These are phyloP conservation scores for Lucilia sericata DNA, from an alignment of 1,140 invertebrate species.

Conservation along the genomic window DNA sequence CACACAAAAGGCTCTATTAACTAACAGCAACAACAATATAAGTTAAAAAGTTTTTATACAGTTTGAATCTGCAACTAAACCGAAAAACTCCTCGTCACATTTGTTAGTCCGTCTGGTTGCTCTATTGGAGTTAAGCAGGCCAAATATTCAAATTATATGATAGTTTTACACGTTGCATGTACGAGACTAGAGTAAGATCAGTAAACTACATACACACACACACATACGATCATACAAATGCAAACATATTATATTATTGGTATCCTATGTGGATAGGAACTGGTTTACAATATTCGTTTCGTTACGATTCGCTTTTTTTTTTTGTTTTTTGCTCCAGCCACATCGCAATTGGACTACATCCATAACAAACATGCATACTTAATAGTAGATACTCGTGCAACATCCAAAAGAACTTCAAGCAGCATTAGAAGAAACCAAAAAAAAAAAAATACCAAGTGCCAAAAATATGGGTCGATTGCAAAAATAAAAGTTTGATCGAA, in stretches of 20 bases:
- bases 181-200: not conserved
- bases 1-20: constrained; percentile 8
- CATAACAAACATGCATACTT: too few species aligned
- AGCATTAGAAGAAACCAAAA: constrained; percentile 41
- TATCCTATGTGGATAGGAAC: constrained; percentile 18
- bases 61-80: not conserved
- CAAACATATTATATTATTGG: constrained; percentile 1
- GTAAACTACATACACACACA: not conserved
- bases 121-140: constrained; percentile 20
- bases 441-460: constrained; percentile 50
- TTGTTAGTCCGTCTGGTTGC: constrained; percentile 29
- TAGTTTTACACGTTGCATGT: constrained; percentile 33
- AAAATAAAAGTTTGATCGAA: constrained; percentile 63
- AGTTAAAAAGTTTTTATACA: not conserved
- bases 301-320: not conserved
- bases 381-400: not conserved
- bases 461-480: constrained; percentile 66
- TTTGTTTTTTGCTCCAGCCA: not conserved
- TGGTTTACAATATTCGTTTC: constrained; percentile 30
- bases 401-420: not conserved
- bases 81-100: not conserved
- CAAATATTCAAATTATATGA: constrained; percentile 64
- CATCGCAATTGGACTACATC: constrained; percentile 5
- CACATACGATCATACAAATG: constrained; percentile 13
- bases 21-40: not conserved